A percentile compares a stretch with the other conserved stretches of the same genome.
Evolutionary conservation across 2,888 invertebrate species (phyloP).

Genomic region (Pristionchus japonicus): DNA sequence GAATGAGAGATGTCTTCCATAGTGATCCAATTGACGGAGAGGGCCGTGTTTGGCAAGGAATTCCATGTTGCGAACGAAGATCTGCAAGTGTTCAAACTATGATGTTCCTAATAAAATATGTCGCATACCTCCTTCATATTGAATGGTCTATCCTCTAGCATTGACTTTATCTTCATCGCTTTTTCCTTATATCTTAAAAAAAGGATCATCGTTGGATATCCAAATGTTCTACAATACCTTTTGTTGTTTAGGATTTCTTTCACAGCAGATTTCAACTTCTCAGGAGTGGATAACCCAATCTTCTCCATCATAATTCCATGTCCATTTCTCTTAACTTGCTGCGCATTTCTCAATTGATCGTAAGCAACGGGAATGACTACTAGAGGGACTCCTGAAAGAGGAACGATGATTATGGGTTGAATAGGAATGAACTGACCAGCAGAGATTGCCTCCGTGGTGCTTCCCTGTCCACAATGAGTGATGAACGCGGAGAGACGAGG

Average conservation of each 20-base stretch:
- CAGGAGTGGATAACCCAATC: not conserved
- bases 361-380: slow-evolving; percentile 76
- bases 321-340: slow-evolving; percentile 48
- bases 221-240: not conserved
- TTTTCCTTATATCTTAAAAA: not conserved
- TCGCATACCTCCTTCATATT: slow-evolving; percentile 17
- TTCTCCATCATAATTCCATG: not conserved
- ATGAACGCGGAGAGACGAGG: slow-evolving; percentile 52
- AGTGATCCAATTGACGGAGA: slow-evolving; percentile 18
- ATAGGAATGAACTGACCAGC: too few species aligned
- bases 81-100: not conserved
- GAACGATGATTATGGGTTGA: too few species aligned
- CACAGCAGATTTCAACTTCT: not conserved
- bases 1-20: slow-evolving; percentile 32
- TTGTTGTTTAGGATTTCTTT: not conserved
- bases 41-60: slow-evolving; percentile 40
- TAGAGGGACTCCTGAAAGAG: slow-evolving; percentile 76
- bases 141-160: slow-evolving; percentile 27
- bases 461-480: slow-evolving; percentile 57
- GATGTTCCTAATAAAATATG: too few species aligned
- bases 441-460: slow-evolving; percentile 51
- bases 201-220: too few species aligned
- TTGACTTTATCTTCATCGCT: not conserved
- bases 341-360: slow-evolving; percentile 76
- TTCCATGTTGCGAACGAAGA: slow-evolving; percentile 45